phyloP scores from a whole-genome alignment of 92 coral and sea anemone species.

The Hydrozoanthus gracilis region DNA sequence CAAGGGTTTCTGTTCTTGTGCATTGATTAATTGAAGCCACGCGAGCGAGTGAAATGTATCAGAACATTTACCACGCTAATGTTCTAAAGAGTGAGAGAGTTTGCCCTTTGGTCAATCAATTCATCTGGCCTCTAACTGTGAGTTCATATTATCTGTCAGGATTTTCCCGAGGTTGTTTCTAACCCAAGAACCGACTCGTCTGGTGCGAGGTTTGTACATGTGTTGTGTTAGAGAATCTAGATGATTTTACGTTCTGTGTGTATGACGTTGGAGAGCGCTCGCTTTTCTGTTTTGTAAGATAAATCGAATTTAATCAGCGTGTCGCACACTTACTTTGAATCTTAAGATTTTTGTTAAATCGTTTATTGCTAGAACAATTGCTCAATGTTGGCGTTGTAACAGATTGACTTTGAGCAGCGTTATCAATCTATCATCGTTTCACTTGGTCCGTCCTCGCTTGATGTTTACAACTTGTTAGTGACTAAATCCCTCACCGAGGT shows the following conservation, averaged over 20 bases:
- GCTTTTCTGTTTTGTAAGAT: background rate
- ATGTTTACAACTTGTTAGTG: no score
- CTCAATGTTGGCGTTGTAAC: no score
- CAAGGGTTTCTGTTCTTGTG: background rate
- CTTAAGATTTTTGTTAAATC: background rate
- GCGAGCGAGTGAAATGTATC: background rate
- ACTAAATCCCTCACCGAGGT: no score
- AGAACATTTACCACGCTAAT: background rate
- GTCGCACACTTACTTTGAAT: background rate
- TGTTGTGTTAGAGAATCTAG: background rate
- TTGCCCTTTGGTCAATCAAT: background rate
- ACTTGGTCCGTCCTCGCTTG: no score
- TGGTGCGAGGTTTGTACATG: slow-evolving; percentile 17
- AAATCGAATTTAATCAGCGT: background rate
- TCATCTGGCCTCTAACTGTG: background rate
- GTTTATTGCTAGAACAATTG: no score
- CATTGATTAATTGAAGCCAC: background rate
- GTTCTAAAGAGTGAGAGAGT: background rate
- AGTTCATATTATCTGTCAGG: slow-evolving; percentile 4
- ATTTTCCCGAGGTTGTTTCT: slow-evolving; percentile 3
- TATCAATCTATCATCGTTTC: no score
- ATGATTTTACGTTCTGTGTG: background rate
- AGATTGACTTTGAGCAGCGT: no score
- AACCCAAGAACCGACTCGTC: slow-evolving; percentile 1
- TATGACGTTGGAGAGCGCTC: background rate